Evolutionary conservation across 2,888 invertebrate species (phyloP).

Genomic region (Cenopis cana): DNA sequence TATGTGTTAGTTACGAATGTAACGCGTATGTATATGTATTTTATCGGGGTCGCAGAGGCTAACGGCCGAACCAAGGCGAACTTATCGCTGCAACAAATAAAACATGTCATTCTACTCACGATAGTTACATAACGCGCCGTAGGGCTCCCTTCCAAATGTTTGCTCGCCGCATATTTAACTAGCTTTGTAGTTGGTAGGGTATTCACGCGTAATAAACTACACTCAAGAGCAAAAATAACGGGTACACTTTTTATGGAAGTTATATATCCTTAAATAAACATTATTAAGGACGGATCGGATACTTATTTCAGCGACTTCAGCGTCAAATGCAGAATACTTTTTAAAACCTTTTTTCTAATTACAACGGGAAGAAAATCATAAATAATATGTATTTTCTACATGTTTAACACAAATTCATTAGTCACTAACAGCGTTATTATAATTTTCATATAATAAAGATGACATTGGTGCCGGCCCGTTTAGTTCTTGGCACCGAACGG

Average conservation of each 20-base stretch:
- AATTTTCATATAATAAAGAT: not conserved
- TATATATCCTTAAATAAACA: no score
- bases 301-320: not conserved
- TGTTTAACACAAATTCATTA: not conserved
- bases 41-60: conserved; percentile 70
- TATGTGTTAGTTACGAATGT: conserved; percentile 31
- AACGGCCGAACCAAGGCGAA: conserved; percentile 78
- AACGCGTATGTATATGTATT: conserved; percentile 32
- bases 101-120: conserved; percentile 52
- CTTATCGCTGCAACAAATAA: conserved; percentile 59
- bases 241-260: no score
- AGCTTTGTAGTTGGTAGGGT: conserved; percentile 5
- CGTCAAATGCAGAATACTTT: no score
- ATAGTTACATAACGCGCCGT: conserved; percentile 66
- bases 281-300: not conserved
- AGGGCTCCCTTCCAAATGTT: conserved; percentile 54
- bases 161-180: conserved; percentile 18
- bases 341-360: not conserved
- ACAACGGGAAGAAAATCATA: not conserved
- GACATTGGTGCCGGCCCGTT: conserved; percentile 5
- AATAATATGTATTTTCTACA: no score
- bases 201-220: not conserved
- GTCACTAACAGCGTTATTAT: not conserved
- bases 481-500: conserved; percentile 27
- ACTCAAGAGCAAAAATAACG: no score